A percentile compares a stretch with the other conserved stretches of the same genome.
Conservation (phyloP, 2,888 invertebrate species). For the Drosophila birchii region DNA sequence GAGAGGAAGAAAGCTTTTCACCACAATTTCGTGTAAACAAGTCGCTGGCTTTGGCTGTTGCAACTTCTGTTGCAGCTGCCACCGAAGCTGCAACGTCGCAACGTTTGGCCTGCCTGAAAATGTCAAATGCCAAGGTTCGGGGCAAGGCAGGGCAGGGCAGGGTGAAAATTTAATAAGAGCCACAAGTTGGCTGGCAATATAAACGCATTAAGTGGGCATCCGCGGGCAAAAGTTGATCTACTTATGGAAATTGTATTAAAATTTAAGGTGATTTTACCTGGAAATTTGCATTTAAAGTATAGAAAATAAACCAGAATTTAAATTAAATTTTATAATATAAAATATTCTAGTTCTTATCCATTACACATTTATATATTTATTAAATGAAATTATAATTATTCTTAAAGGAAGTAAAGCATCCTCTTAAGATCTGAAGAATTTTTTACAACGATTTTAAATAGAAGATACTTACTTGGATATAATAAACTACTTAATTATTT, state of each 20-base stretch:
- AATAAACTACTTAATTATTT: no score
- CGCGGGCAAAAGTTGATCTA: neutral
- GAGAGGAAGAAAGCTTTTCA: slow-evolving; percentile 66
- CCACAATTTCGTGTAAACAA: slow-evolving; percentile 59
- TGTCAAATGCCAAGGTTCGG: slow-evolving; percentile 76
- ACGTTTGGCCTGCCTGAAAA: slow-evolving; percentile 37
- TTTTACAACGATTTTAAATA: neutral
- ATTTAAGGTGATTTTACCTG: no score
- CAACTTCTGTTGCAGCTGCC: slow-evolving; percentile 22
- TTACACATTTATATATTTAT: neutral
- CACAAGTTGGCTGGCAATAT: slow-evolving; percentile 29
- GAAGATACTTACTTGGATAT: neutral
- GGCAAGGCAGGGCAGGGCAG: slow-evolving; percentile 3
- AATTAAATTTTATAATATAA: neutral
- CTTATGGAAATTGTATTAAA: slow-evolving; percentile 2
- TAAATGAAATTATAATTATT: neutral
- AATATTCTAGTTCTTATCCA: neutral
- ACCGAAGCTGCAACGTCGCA: slow-evolving; percentile 20
- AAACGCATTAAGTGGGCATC: slow-evolving; percentile 4
- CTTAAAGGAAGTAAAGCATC: no score
- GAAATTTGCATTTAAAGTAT: neutral
- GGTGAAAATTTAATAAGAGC: slow-evolving; percentile 19
- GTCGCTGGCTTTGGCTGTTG: slow-evolving; percentile 17
- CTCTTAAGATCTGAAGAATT: no score
- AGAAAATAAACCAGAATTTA: neutral